Percentiles rank a stretch among this genome's conserved stretches.
These are phyloP conservation scores for Pelecanoides urinatrix DNA, from an alignment of 2,113 vertebrate species.

Conservation along the genomic window DNA sequence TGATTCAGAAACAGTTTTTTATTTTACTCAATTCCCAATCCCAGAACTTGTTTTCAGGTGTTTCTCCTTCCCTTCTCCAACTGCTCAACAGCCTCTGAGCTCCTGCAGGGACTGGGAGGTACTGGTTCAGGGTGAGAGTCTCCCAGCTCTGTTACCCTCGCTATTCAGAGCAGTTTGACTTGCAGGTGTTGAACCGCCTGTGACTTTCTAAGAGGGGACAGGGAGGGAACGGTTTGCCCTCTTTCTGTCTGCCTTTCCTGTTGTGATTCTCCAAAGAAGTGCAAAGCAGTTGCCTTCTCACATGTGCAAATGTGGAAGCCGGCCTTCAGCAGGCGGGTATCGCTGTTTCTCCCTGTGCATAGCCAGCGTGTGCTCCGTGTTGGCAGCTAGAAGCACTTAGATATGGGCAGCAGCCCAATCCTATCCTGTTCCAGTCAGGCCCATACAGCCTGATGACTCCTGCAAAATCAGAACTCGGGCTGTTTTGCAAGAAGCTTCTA, in stretches of 20 bases:
- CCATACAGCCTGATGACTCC: neutral
- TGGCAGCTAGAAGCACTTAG: neutral
- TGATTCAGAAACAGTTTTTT: neutral
- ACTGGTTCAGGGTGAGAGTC: neutral
- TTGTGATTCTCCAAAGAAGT: slow-evolving; percentile 12
- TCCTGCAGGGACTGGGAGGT: neutral
- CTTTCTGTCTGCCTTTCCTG: neutral
- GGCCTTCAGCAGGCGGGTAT: neutral
- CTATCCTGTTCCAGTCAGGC: neutral
- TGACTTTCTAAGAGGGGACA: neutral
- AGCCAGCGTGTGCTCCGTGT: fast-evolving
- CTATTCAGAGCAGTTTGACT: neutral
- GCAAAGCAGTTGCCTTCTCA: neutral
- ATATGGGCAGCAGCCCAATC: neutral
- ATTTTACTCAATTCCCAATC: neutral
- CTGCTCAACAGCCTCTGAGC: neutral
- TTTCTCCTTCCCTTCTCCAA: neutral
- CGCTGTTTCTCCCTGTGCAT: neutral
- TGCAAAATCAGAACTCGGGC: neutral
- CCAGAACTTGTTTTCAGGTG: neutral
- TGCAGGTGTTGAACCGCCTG: neutral
- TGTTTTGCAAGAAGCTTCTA: neutral
- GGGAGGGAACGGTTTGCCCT: neutral
- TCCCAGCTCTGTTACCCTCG: neutral
- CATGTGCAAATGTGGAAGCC: neutral